phyloP scores from a whole-genome alignment of 1,140 invertebrate species.

The Diabrotica undecimpunctata region DNA sequence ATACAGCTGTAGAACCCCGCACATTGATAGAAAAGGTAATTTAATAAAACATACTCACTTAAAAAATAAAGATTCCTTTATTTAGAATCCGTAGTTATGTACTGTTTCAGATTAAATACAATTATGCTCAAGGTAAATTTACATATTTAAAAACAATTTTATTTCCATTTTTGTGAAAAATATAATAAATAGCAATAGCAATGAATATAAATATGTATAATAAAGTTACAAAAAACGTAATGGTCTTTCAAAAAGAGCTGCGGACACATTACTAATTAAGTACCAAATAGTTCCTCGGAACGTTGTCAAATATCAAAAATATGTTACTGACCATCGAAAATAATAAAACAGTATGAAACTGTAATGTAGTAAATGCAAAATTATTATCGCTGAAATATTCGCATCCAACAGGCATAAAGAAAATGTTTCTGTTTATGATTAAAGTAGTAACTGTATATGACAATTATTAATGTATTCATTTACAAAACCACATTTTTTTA shows the following conservation, averaged over 20 bases:
- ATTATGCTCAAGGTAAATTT: not conserved
- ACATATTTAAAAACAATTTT: not conserved
- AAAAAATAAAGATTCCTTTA: not conserved
- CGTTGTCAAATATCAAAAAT: no score
- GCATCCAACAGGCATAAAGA: no score
- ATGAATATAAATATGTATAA: not conserved
- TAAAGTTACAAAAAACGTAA: conserved; percentile 1
- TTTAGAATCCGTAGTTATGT: not conserved
- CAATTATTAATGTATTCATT: no score
- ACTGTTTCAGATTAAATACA: not conserved
- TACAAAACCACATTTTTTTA: no score
- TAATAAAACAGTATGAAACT: no score
- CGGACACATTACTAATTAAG: not conserved
- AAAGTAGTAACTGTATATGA: no score
- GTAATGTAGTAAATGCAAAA: no score
- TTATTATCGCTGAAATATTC: no score
- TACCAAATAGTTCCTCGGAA: not conserved
- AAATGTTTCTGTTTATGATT: no score
- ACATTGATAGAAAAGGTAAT: not conserved
- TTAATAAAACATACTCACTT: not conserved
- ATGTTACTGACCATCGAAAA: no score
- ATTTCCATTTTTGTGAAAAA: not conserved
- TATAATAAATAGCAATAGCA: conserved; percentile 1
- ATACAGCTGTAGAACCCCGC: no score
- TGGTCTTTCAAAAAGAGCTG: not conserved